Conservation (phyloP, 2,113 vertebrate genomes). For the Ploceus nigricollis region DNA sequence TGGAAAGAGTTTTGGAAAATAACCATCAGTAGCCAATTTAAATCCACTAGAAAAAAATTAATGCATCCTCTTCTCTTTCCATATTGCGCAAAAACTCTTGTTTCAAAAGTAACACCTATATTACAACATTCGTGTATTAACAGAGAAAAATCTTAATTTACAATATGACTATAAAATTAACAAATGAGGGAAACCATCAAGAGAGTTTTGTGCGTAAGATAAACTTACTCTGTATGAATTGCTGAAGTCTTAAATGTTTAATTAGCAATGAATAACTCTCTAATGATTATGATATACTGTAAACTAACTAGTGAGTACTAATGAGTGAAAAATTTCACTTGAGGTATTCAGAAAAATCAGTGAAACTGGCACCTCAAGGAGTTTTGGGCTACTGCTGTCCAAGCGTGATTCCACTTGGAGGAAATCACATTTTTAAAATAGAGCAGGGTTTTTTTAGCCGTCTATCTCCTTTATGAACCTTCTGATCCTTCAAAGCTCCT, state of each 20-base stretch:
- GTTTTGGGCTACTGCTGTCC: background rate
- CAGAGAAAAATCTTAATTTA: background rate
- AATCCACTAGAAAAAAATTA: background rate
- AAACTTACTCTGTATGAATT: background rate
- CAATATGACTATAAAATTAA: background rate
- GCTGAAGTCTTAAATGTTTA: background rate
- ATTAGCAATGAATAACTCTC: background rate
- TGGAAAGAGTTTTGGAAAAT: background rate
- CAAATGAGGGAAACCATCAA: background rate
- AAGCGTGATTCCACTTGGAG: background rate
- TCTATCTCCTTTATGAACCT: background rate
- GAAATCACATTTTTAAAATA: background rate
- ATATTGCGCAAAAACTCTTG: background rate
- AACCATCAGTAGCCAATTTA: background rate
- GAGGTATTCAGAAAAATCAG: background rate
- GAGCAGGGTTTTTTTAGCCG: fast-evolving
- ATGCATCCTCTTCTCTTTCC: fast-evolving
- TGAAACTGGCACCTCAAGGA: background rate
- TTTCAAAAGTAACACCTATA: background rate
- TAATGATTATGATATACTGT: background rate
- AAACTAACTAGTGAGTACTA: background rate
- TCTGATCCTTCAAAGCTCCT: background rate
- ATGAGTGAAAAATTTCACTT: background rate
- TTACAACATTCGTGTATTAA: background rate
- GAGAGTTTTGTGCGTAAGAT: background rate